phyloP scores from a whole-genome alignment of 2,888 invertebrate species.

The Drosophila stalkeri region DNA sequence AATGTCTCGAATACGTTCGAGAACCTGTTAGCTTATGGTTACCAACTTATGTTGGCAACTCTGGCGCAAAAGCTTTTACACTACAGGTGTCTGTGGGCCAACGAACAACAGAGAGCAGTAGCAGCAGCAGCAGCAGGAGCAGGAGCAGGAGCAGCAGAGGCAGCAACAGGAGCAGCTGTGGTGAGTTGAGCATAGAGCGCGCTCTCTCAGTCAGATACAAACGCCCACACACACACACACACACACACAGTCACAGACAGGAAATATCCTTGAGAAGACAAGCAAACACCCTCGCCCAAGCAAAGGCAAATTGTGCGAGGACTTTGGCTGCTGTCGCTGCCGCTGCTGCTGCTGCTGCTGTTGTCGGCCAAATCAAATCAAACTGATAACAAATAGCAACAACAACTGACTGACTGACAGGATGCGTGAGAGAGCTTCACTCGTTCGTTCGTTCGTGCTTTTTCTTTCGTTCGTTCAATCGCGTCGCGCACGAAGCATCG shows the following conservation, averaged over 20 bases:
- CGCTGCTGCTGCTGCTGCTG: slow-evolving; percentile 21
- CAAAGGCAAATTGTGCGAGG: slow-evolving; percentile 74
- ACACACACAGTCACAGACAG: slow-evolving; percentile 6
- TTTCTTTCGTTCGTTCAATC: slow-evolving; percentile 4
- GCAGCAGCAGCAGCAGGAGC: slow-evolving; percentile 28
- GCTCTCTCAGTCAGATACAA: slow-evolving; percentile 1
- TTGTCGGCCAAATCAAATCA: slow-evolving; percentile 67
- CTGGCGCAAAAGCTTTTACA: slow-evolving; percentile 35
- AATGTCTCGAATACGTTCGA: not conserved
- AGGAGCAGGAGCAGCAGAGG: slow-evolving; percentile 36
- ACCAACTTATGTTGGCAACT: slow-evolving; percentile 37
- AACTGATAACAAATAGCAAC: slow-evolving; percentile 71
- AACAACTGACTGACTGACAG: slow-evolving; percentile 21
- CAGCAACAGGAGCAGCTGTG: slow-evolving; percentile 45
- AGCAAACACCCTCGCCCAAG: slow-evolving; percentile 56
- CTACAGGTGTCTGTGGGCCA: slow-evolving; percentile 60
- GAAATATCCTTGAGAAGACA: slow-evolving; percentile 59
- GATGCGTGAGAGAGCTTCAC: slow-evolving; percentile 43
- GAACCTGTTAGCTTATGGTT: slow-evolving; percentile 1
- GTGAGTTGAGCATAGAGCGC: slow-evolving; percentile 35
- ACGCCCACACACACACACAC: slow-evolving; percentile 8
- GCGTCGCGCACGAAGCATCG: slow-evolving; percentile 26
- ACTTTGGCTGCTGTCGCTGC: slow-evolving; percentile 28
- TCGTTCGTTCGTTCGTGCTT: not conserved
- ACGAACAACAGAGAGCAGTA: slow-evolving; percentile 52